Conservation (phyloP, 2,888 invertebrate species). For the Steinernema carpocapsae region DNA sequence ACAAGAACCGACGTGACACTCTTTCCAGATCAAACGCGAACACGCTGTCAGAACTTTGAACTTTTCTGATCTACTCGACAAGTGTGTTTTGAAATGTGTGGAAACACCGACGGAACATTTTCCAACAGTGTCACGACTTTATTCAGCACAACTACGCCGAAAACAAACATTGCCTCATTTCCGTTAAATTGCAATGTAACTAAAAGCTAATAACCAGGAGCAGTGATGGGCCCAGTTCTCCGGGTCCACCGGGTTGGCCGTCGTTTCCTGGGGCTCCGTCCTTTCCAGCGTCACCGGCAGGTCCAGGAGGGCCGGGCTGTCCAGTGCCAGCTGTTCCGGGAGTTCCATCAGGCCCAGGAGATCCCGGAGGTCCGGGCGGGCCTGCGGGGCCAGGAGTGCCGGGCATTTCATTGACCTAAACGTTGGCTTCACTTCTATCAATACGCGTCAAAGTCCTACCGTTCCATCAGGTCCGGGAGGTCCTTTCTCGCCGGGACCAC, state of each 20-base stretch:
- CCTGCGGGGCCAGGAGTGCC: constrained; percentile 31
- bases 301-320: constrained; percentile 41
- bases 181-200: background rate
- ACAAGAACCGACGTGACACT: constrained; percentile 24
- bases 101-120: background rate
- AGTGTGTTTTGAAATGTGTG: too few species aligned
- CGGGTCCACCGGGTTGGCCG: constrained; percentile 34
- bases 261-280: constrained; percentile 33
- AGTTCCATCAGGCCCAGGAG: constrained; percentile 50
- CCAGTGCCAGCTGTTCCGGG: constrained; percentile 51
- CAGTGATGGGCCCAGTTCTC: constrained; percentile 36
- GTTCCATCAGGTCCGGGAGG: constrained; percentile 6
- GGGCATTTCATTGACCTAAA: constrained; percentile 15
- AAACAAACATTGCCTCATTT: constrained; percentile 14
- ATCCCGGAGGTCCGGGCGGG: constrained; percentile 52
- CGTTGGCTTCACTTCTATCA: background rate
- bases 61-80: too few species aligned
- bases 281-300: constrained; percentile 31
- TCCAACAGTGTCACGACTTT: background rate
- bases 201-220: constrained; percentile 35
- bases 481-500: constrained; percentile 13
- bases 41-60: too few species aligned
- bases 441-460: background rate
- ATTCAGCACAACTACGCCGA: background rate
- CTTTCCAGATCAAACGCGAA: too few species aligned